These are phyloP conservation scores for Callitettix versicolor DNA, from an alignment of 1,140 invertebrate genomes.

Conservation along the genomic window DNA sequence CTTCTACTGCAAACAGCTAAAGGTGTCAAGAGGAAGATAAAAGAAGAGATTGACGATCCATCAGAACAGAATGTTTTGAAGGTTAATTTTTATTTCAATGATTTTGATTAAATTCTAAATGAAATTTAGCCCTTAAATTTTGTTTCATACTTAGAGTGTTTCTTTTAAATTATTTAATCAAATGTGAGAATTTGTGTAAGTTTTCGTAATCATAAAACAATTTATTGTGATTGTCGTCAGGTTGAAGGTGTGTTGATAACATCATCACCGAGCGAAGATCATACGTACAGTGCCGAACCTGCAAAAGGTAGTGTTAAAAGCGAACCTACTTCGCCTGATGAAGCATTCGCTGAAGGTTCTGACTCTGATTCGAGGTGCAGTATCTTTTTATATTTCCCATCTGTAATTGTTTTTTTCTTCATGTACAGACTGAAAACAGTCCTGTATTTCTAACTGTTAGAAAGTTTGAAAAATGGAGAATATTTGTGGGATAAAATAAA, in stretches of 20 bases:
- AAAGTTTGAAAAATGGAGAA: too few species aligned
- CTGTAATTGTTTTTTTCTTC: too few species aligned
- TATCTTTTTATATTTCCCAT: too few species aligned
- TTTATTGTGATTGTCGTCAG: too few species aligned
- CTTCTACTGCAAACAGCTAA: background rate
- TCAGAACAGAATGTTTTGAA: background rate
- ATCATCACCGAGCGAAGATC: constrained; percentile 64
- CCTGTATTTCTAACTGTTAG: too few species aligned
- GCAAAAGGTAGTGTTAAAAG: constrained; percentile 30
- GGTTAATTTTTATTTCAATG: background rate
- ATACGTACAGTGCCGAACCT: constrained; percentile 46
- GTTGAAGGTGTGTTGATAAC: constrained; percentile 50
- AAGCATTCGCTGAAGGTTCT: constrained; percentile 30
- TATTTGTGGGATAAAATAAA: too few species aligned
- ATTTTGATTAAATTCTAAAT: constrained; percentile 32
- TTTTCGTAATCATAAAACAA: too few species aligned
- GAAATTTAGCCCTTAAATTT: too few species aligned
- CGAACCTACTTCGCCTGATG: constrained; percentile 23
- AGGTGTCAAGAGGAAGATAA: constrained; percentile 6
- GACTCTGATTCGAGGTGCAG: constrained; percentile 24
- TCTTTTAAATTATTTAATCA: too few species aligned
- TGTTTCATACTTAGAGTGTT: too few species aligned
- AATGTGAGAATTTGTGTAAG: too few species aligned
- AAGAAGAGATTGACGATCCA: background rate
- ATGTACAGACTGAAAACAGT: too few species aligned